Evolutionary conservation across 2,888 invertebrate species (phyloP).

Genomic region (Scaptomyza tumidula): DNA sequence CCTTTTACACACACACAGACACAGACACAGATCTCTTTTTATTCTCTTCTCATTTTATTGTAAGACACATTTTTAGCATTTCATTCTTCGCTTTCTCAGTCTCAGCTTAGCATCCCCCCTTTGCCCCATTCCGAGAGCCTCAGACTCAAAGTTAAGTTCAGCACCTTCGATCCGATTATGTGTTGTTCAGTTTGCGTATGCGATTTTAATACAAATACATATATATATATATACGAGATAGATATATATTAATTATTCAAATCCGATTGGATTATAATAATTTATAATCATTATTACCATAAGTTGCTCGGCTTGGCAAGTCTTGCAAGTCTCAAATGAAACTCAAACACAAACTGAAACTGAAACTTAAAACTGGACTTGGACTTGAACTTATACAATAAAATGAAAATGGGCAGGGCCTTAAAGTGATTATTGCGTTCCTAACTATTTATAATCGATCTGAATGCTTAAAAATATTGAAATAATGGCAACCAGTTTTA

Average conservation of each 20-base stretch:
- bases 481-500: conserved; percentile 18
- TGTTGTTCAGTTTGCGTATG: conserved; percentile 55
- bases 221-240: not conserved
- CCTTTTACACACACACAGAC: conserved; percentile 35
- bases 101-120: conserved; percentile 2
- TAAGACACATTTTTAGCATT: conserved; percentile 75
- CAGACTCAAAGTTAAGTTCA: conserved; percentile 40
- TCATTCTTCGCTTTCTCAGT: conserved; percentile 69
- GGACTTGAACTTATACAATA: conserved; percentile 5
- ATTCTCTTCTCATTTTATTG: conserved; percentile 59
- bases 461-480: not conserved
- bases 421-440: conserved; percentile 11
- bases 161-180: conserved; percentile 71
- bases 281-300: conserved; percentile 83
- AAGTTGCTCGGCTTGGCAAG: conserved; percentile 51
- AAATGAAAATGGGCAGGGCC: conserved; percentile 22
- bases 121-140: not conserved
- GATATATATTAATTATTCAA: conserved; percentile 85
- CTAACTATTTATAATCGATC: not conserved
- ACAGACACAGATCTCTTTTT: conserved; percentile 37
- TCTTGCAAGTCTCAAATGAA: conserved; percentile 18
- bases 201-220: conserved; percentile 46
- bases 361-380: too few species aligned
- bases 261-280: conserved; percentile 85
- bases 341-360: conserved; percentile 11